These are phyloP conservation scores for Lasioglossum morio DNA, from an alignment of 2,888 invertebrate genomes.

Conservation along the genomic window DNA sequence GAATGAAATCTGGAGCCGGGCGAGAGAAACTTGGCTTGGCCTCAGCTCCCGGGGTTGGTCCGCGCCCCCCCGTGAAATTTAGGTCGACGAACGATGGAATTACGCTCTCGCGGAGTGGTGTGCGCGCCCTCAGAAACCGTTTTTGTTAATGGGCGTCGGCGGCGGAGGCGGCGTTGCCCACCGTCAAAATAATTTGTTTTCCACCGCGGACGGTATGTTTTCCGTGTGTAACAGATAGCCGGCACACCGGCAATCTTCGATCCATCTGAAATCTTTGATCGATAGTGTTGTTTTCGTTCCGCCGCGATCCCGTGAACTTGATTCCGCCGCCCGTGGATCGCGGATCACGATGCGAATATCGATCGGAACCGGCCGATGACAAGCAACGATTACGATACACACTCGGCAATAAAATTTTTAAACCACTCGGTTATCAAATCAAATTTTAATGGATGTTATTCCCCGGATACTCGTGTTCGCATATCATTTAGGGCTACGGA, in stretches of 20 bases:
- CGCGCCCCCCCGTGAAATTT: constrained; percentile 32
- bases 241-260: not conserved
- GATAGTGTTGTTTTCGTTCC: not conserved
- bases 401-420: not conserved
- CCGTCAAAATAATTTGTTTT: constrained; percentile 17
- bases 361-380: not conserved
- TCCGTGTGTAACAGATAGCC: not conserved
- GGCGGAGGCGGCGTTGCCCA: too few species aligned
- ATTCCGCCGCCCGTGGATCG: not conserved
- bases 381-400: not conserved
- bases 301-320: not conserved
- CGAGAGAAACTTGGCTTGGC: not conserved
- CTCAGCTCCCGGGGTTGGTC: not conserved
- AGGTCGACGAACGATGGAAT: constrained; percentile 34
- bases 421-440: not conserved
- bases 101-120: not conserved
- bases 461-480: not conserved
- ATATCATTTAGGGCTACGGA: not conserved
- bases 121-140: not conserved
- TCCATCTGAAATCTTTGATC: not conserved
- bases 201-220: constrained; percentile 4
- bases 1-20: constrained; percentile 40
- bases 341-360: not conserved
- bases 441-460: not conserved
- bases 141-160: constrained; percentile 17